Base-by-base conservation (phyloP, 2,113 vertebrate species). In the Halcyon malimbica region DNA sequence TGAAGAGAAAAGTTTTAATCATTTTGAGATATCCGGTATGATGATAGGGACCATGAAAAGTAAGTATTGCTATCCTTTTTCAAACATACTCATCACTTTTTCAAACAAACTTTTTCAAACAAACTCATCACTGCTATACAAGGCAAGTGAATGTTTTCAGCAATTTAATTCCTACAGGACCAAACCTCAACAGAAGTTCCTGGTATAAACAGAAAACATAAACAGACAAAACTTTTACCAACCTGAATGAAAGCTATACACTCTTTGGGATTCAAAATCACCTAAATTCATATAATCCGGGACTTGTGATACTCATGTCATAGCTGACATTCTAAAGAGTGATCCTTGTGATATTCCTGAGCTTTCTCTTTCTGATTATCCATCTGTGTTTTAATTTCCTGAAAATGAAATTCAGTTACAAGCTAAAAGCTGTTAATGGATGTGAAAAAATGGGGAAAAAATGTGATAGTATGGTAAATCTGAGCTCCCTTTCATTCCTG, bases 361-460 rank as follows among this genome's bases (percentile, higher is more conserved):
- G 17, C 37, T 73, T 64, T 60, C 48, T 83, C 7, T 71, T 62
- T 88, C 71, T 96, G 84, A 84, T 92, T 83, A 94, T 48, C 94
- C 86, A 95, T 97, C 90, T 96, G 94, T 93, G 87, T 93, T 95
- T 96, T 89, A 96, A 93, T 94, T 91, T 83, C 78, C 75, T 95
- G 95, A 96, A 97, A 97, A 96, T 89, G 71, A 97, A 96, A 97
- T 95, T 96, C 87, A 92, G 69, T 95, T 97, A 57, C 46, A 95
- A 97, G 88, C 37, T 96, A 97, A 96, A 97, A 98, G 87, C 79
- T 97, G 94, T 75, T 97, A 97, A 96, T 90, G 88, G 91, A 96
- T 96, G 41, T 74, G 92, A 97, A 88, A 26, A 97, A 97, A 96
- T 93, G 92, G 44, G 37, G 14, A 53, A 39, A 50, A 90, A 95